Conservation (phyloP, 2,888 invertebrate genomes). For the Oxystoma pomonae region DNA sequence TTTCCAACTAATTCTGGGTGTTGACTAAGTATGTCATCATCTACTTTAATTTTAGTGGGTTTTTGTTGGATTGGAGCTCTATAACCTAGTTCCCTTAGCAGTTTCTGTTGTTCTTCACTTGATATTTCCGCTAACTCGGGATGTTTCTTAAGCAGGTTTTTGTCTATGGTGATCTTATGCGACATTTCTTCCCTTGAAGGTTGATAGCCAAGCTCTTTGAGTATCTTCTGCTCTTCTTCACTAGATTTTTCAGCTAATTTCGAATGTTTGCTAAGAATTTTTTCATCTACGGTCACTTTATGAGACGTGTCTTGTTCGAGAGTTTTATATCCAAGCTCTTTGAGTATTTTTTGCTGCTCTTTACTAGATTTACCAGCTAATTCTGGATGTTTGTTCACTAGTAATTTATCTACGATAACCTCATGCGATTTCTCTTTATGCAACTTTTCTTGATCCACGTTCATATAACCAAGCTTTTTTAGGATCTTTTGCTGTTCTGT, state of each 20-base stretch:
- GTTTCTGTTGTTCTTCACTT: constrained; percentile 6
- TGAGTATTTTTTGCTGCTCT: constrained; percentile 10
- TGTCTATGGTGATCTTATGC: neutral
- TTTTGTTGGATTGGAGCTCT: neutral
- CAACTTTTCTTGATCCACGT: too few relatives aligned
- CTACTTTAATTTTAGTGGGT: neutral
- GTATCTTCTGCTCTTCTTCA: constrained; percentile 8
- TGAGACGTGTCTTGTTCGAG: too few relatives aligned
- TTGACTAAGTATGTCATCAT: too few relatives aligned
- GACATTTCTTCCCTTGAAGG: neutral
- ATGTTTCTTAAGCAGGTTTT: constrained; percentile 8
- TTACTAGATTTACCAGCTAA: neutral
- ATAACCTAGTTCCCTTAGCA: constrained; percentile 4
- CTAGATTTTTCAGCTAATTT: constrained; percentile 11
- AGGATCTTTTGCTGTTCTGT: too few relatives aligned
- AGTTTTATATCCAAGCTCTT: constrained; percentile 9
- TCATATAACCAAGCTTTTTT: too few relatives aligned
- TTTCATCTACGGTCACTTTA: constrained; percentile 1
- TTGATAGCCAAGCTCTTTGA: constrained; percentile 7
- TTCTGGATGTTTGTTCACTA: constrained; percentile 7
- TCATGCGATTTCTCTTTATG: too few relatives aligned
- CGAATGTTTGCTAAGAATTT: constrained; percentile 16
- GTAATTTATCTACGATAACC: too few relatives aligned
- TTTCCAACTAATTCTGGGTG: neutral
- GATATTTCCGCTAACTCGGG: constrained; percentile 13